Conservation (phyloP, 2,888 invertebrate genomes). For the Orgyia antiqua region DNA sequence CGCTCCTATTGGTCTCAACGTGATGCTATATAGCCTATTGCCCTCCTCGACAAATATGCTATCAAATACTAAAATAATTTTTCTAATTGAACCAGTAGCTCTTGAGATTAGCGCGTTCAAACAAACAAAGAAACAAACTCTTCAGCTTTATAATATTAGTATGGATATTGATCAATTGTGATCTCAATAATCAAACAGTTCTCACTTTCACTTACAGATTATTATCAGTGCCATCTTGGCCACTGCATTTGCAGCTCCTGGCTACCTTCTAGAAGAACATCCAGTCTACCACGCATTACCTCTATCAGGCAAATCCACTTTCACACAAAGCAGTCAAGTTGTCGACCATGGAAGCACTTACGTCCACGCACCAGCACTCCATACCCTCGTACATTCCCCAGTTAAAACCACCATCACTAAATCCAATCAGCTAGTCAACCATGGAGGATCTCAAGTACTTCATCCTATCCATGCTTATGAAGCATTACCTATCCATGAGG, state of each 20-base stretch:
- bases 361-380: conserved; percentile 30
- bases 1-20: too few species aligned
- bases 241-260: conserved; percentile 42
- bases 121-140: too few species aligned
- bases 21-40: too few species aligned
- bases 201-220: conserved; percentile 29
- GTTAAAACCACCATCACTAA: conserved; percentile 44
- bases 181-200: too few species aligned
- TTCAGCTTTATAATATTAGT: too few species aligned
- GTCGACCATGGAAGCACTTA: conserved; percentile 49
- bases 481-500: conserved; percentile 31
- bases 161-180: too few species aligned
- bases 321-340: conserved; percentile 41
- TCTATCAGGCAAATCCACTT: conserved; percentile 38
- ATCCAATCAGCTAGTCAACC: conserved; percentile 54
- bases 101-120: too few species aligned
- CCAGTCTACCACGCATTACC: conserved; percentile 32
- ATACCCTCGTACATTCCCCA: conserved; percentile 18
- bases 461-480: conserved; percentile 35
- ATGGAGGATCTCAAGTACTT: conserved; percentile 35
- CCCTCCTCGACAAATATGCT: too few species aligned
- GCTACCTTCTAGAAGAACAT: conserved; percentile 31
- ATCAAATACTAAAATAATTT: too few species aligned
- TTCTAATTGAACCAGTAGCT: too few species aligned
- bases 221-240: conserved; percentile 39